Conservation (phyloP, 2,888 invertebrate genomes). For the Rhogogaster chlorosoma region DNA sequence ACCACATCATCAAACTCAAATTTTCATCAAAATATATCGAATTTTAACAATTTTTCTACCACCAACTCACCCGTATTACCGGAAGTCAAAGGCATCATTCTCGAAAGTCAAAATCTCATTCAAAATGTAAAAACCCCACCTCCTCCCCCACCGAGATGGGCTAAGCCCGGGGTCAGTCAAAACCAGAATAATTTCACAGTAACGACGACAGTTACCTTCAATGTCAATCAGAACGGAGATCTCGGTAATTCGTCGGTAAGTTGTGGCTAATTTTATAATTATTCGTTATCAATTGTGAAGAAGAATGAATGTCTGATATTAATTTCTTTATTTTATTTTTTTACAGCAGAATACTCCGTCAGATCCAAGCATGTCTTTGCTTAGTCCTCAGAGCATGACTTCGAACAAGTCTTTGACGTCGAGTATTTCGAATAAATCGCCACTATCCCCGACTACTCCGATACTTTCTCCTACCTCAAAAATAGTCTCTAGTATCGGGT, state of each 20-base stretch:
- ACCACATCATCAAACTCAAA: conserved; percentile 67
- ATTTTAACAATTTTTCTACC: conserved; percentile 68
- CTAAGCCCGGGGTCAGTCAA: conserved; percentile 84
- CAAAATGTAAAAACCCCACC: conserved; percentile 83
- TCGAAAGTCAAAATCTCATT: conserved; percentile 61
- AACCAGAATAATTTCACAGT: conserved; percentile 87
- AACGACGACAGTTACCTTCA: conserved; percentile 92
- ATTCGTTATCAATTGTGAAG: neutral
- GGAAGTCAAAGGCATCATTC: conserved; percentile 65
- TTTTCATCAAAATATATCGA: conserved; percentile 71
- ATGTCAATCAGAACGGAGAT: conserved; percentile 80
- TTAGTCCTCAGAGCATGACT: conserved; percentile 73
- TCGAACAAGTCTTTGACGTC: conserved; percentile 72
- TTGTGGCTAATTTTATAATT: neutral
- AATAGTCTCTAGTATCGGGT: conserved; percentile 66
- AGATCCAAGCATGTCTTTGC: conserved; percentile 71
- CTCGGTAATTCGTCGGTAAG: conserved; percentile 62
- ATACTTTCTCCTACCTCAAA: conserved; percentile 71
- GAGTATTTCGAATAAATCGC: conserved; percentile 69
- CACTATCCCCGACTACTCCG: conserved; percentile 68
- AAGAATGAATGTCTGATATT: neutral
- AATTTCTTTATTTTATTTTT: conserved; percentile 31
- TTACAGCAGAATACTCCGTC: conserved; percentile 72
- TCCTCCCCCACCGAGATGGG: conserved; percentile 92
- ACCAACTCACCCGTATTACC: conserved; percentile 66